Conservation (phyloP, 2,113 vertebrate genomes). For the Clarias gariepinus region DNA sequence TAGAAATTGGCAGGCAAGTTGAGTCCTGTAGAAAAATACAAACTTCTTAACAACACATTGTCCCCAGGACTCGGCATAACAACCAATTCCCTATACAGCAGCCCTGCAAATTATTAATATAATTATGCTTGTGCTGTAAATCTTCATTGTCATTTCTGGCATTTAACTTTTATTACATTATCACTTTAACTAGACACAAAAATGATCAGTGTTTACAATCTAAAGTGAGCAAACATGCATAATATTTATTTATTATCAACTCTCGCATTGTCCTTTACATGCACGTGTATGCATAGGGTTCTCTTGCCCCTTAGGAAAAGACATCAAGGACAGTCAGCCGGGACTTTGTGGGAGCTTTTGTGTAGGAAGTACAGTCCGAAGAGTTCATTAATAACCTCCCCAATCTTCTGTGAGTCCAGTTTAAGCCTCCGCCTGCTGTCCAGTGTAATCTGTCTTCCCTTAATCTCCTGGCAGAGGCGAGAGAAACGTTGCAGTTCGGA, state of each 20-base stretch:
- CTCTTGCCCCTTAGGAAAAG: neutral
- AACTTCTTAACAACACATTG: neutral
- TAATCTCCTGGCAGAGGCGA: conserved; percentile 47
- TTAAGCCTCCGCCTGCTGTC: conserved; percentile 50
- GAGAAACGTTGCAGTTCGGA: conserved; percentile 19
- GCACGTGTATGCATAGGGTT: too few species aligned
- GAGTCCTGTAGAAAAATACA: neutral
- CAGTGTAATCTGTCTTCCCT: conserved; percentile 48
- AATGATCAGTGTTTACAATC: neutral
- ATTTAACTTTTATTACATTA: neutral
- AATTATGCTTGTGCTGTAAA: neutral
- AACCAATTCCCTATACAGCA: neutral
- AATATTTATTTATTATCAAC: neutral
- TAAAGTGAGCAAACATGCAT: neutral
- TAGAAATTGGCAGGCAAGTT: neutral
- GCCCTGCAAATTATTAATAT: too few species aligned
- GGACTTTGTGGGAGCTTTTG: neutral
- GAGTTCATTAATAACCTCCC: conserved; percentile 41
- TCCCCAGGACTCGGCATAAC: neutral
- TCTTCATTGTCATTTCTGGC: neutral
- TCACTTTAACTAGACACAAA: neutral
- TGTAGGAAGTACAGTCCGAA: conserved; percentile 1
- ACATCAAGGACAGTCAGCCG: neutral
- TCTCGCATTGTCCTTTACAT: neutral
- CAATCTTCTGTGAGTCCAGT: conserved; percentile 57